A percentile compares a stretch with the other conserved stretches of the same genome.
Conservation (phyloP, 2,888 invertebrate species). For the Hyposoter didymator region DNA sequence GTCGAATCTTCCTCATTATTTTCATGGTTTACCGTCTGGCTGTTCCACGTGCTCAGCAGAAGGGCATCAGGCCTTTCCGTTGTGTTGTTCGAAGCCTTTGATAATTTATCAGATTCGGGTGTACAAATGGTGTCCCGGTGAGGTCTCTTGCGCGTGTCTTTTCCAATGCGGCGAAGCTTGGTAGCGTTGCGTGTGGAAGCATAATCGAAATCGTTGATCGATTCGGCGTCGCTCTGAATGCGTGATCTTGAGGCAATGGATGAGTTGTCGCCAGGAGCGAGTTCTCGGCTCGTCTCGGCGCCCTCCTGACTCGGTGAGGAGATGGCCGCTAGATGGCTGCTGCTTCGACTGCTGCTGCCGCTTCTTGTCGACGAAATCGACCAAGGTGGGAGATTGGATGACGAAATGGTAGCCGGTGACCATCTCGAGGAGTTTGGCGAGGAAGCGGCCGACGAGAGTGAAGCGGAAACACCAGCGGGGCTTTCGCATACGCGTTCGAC, state of each 20-base stretch:
- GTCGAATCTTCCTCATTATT: constrained; percentile 57
- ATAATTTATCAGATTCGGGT: constrained; percentile 26
- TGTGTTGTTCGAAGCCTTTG: constrained; percentile 3
- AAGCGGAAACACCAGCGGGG: constrained; percentile 36
- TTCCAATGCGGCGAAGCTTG: constrained; percentile 9
- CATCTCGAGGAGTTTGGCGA: constrained; percentile 63
- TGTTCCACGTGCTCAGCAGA: constrained; percentile 7
- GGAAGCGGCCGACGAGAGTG: constrained; percentile 54
- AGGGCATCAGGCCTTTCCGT: not conserved
- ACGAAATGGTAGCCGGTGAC: constrained; percentile 66
- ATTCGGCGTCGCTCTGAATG: constrained; percentile 59
- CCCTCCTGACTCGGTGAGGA: constrained; percentile 56
- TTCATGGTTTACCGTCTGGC: constrained; percentile 27
- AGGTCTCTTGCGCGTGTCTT: constrained; percentile 41
- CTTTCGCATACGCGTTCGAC: constrained; percentile 60
- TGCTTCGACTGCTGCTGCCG: constrained; percentile 22
- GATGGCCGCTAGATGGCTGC: constrained; percentile 36
- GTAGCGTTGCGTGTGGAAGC: constrained; percentile 23
- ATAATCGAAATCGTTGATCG: constrained; percentile 49
- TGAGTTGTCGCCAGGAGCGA: constrained; percentile 31
- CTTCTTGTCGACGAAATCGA: constrained; percentile 55
- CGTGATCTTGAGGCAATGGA: constrained; percentile 46
- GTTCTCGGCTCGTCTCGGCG: constrained; percentile 27
- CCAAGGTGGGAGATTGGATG: constrained; percentile 67
- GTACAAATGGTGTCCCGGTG: constrained; percentile 9